Evolutionary conservation across 1,140 invertebrate species (phyloP).

Genomic region (Mizuhopecten yessoensis): DNA sequence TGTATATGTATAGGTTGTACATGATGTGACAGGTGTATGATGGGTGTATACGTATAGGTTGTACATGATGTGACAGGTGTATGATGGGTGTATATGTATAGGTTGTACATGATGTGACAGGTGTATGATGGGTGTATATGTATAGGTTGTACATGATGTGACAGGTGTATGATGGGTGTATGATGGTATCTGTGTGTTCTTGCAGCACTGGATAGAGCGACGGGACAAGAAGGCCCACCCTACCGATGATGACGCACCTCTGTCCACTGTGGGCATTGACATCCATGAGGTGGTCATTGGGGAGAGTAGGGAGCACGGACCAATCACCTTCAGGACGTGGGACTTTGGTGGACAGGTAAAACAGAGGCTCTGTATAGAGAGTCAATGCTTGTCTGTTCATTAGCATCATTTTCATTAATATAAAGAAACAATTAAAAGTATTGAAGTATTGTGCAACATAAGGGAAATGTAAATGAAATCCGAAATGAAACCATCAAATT

Average conservation of each 20-base stretch:
- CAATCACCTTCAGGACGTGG: slow-evolving; percentile 98
- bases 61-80: background rate
- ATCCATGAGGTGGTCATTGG: slow-evolving; percentile 93
- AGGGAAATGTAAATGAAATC: no score
- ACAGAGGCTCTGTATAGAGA: no score
- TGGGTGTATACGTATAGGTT: no score
- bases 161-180: no score
- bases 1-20: background rate
- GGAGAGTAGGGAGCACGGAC: slow-evolving; percentile 85
- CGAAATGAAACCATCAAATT: no score
- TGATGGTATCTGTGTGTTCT: slow-evolving; percentile 8
- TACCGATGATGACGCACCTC: slow-evolving; percentile 86
- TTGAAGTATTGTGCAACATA: no score
- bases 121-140: background rate
- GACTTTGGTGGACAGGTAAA: slow-evolving; percentile 97
- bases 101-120: background rate
- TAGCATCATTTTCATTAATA: no score
- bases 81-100: no score
- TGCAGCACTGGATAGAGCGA: slow-evolving; percentile 71
- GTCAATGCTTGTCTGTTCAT: no score
- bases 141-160: no score
- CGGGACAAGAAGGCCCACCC: slow-evolving; percentile 60
- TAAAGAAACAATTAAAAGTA: no score
- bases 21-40: background rate
- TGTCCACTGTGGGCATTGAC: slow-evolving; percentile 97